A percentile compares a stretch with the other conserved stretches of the same genome.
Evolutionary conservation across 2,888 invertebrate genomes (phyloP).

Genomic region (Sarcophaga variegata): DNA sequence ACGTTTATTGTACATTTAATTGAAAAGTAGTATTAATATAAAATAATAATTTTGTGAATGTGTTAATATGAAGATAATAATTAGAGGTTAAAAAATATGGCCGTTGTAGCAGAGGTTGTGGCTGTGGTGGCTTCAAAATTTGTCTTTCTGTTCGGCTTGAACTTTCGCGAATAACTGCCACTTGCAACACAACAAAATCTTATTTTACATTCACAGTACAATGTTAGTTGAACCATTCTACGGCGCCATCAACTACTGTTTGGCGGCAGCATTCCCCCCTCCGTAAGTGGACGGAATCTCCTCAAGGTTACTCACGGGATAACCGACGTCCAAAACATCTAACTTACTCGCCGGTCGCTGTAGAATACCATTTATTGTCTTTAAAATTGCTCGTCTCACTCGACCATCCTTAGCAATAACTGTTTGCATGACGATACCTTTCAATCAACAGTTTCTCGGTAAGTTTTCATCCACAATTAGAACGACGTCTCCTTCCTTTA

Average conservation of each 20-base stretch:
- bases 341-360: conserved; percentile 46
- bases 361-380: conserved; percentile 26
- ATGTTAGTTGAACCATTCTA: not conserved
- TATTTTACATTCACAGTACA: not conserved
- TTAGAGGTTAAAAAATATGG: too few relatives aligned
- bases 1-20: too few relatives aligned
- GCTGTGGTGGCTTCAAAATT: too few relatives aligned
- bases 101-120: too few relatives aligned
- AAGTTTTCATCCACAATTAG: conserved; percentile 56
- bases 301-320: conserved; percentile 14
- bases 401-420: conserved; percentile 19
- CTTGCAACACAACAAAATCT: too few relatives aligned
- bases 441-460: conserved; percentile 43
- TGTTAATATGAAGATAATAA: too few relatives aligned
- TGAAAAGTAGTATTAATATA: too few relatives aligned
- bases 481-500: conserved; percentile 57
- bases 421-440: conserved; percentile 33
- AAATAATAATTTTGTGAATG: too few relatives aligned
- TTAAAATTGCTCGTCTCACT: conserved; percentile 41
- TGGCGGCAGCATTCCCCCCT: conserved; percentile 50
- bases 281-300: conserved; percentile 35
- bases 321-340: conserved; percentile 55
- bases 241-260: too few relatives aligned
- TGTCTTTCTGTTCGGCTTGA: too few relatives aligned
- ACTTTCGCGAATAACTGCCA: too few relatives aligned